Percentiles rank a stretch among this genome's conserved stretches.
phyloP scores from a whole-genome alignment of 2,113 vertebrate genomes.

The Egretta garzetta region DNA sequence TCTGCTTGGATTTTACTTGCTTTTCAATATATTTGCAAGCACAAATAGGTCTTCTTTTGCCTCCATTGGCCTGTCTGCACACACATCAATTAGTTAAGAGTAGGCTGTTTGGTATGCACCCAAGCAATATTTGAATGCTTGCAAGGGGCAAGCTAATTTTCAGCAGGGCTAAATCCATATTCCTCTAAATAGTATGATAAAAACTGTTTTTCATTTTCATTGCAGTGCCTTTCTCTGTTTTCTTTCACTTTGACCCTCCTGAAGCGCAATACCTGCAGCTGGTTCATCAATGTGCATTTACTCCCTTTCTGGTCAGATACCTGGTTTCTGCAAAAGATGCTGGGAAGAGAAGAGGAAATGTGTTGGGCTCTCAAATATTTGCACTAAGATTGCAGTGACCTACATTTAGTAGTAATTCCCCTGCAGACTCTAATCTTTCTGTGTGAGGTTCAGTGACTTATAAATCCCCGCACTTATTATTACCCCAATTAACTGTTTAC shows the following conservation, averaged over 20 bases:
- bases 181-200: not conserved
- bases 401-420: slow-evolving; percentile 49
- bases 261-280: not conserved
- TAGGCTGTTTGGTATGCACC: not conserved
- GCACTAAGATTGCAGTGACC: slow-evolving; percentile 39
- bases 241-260: not conserved
- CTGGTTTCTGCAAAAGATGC: not conserved
- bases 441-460: slow-evolving; percentile 1
- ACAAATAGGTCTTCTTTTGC: not conserved
- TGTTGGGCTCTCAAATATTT: not conserved
- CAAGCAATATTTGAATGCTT: not conserved
- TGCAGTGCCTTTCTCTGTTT: not conserved
- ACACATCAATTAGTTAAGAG: not conserved
- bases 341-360: not conserved
- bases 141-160: not conserved
- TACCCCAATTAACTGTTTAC: slow-evolving; percentile 52
- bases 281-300: not conserved
- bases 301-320: not conserved
- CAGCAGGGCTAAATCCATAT: not conserved
- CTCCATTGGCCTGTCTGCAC: not conserved
- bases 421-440: slow-evolving; percentile 25
- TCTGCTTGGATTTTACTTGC: not conserved
- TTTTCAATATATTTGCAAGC: not conserved
- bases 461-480: slow-evolving; percentile 8
- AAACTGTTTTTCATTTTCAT: not conserved